Base-by-base conservation (phyloP, 2,888 invertebrate genomes). In the Macropis europaea region DNA sequence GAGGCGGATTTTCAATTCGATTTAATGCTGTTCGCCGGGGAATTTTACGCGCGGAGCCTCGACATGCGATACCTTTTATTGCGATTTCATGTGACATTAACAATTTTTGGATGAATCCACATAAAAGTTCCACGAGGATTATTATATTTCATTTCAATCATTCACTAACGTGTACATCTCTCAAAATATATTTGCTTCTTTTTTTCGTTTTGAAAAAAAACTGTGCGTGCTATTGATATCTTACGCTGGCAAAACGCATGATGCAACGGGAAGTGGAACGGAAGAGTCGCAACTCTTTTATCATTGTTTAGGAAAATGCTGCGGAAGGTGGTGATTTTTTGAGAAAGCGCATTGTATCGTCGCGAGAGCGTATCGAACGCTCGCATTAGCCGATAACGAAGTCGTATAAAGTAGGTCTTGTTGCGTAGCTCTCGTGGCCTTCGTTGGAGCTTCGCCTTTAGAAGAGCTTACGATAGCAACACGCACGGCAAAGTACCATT, bases 381-480 rank as follows among this genome's bases (percentile, higher is more conserved):
- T 53, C 22, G 66, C 47, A 74, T 77, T 73, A 73, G 67, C 45
- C 26, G 70, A 54, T 36, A 3, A 64, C 24, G 87, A 87, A 87
- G 86, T 81, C 87, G 30, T 84, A 85, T 71, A 84, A 87, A 81
- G 67, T 81, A 82, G 84, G 82, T 82, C 82, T 79, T 73, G 78
- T 81, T 78, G 75, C 81, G 77, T 76, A 64, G n/a, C n/a, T n/a
- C n/a, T n/a, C 68, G 62, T 81, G 82, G 82, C 87, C 87, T 84
- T 87, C 84, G 73, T 60, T 64, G 59, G 70, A 79, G 79, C 79
- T 85, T 77, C 69, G 54, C 66, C 19, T 54, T 50, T 63, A 53
- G 53, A 60, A 36, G 61, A 66, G 74, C 61, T 53, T 47, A 66
- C 70, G 52, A 64, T 43, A 53, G 52, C 66, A 64, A 54, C 50